A percentile compares a stretch with the other conserved stretches of the same genome.
Conservation (phyloP, 2,888 invertebrate species). For the Rhorus exstirpatorius region DNA sequence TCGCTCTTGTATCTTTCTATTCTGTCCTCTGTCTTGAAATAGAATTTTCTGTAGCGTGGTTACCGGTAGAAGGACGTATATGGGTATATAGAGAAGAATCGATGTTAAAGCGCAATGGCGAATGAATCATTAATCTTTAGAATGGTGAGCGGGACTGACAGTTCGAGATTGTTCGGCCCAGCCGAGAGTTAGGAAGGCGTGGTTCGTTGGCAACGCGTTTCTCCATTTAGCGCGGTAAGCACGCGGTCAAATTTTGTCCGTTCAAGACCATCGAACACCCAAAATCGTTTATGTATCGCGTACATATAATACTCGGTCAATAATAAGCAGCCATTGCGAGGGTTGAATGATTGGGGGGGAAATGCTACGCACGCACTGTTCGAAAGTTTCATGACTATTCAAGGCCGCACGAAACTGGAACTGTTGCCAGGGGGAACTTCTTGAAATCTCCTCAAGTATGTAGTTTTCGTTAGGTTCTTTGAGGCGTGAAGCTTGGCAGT, state of each 20-base stretch:
- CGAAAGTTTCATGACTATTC: slow-evolving; percentile 62
- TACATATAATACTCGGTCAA: slow-evolving; percentile 11
- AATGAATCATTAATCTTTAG: slow-evolving; percentile 49
- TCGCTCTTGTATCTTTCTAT: not conserved
- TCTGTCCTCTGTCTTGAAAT: not conserved
- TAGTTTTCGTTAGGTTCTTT: slow-evolving; percentile 31
- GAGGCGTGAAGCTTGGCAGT: slow-evolving; percentile 15
- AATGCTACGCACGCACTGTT: slow-evolving; percentile 41
- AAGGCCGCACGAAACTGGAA: slow-evolving; percentile 56
- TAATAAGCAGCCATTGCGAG: slow-evolving; percentile 16
- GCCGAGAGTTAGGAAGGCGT: slow-evolving; percentile 43
- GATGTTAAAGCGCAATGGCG: slow-evolving; percentile 6
- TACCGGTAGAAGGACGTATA: not conserved
- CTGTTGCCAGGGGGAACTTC: slow-evolving; percentile 40
- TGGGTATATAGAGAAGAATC: not conserved
- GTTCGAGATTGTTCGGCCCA: slow-evolving; percentile 52
- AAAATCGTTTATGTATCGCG: slow-evolving; percentile 17
- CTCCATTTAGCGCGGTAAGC: slow-evolving; percentile 4
- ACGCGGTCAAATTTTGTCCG: slow-evolving; percentile 24
- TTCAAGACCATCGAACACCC: slow-evolving; percentile 6
- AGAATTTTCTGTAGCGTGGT: not conserved
- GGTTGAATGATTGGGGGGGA: slow-evolving; percentile 30
- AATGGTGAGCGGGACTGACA: slow-evolving; percentile 29
- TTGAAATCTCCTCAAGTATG: slow-evolving; percentile 34
- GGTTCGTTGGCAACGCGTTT: slow-evolving; percentile 20